Evolutionary conservation across 2,888 invertebrate species (phyloP), one percentile per base, ranked within the genome.

Genomic region (Microdon myrmicae): DNA sequence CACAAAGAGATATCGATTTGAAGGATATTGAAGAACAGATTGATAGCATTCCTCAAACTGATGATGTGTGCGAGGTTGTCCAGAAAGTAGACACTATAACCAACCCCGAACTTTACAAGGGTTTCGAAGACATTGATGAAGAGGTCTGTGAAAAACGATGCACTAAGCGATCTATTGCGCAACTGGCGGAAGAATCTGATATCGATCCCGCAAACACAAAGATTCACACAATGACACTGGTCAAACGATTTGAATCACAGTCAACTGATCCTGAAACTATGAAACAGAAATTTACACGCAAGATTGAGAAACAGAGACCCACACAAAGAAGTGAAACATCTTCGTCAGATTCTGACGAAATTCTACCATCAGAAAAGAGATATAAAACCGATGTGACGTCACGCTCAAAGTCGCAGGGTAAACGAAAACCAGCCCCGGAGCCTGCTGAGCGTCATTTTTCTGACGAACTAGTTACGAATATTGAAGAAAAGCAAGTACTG

Each of bases 101-200:
- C 4, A 31, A 35, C n/a, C 71, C 72, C 28, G 55, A 44, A 8
- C 49, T 43, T 8, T 44, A 59, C 37, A 66, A 56, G 66, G 66
- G 68, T 14, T 51, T 71, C 2, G 59, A 59, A 23, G 37, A 10
- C 12, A 68, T 67, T 47, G 35, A 29, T 13, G 78, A 77, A 66
- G 71, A 69, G 23, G 66, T 71, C 9, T 76, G 71, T 37, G 79
- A 78, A 69, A 69, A 68, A 32, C 69, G 55, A 60, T 74, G 74
- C 67, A 68, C 71, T 20, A 75, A 72, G 49, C 71, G 69, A 23
- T 71, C 51, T 35, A 66, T 75, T 16, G 60, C 55, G 22, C 68
- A 72, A 44, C 61, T 75, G 61, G 67, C 74, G 8, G 20, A 51
- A 5, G 6, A 4, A 8, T 9, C 17, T 2, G 14, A 10, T 7